Base-by-base conservation (phyloP, 64 coral and sea anemone species). In the Montipora efflorescens region DNA sequence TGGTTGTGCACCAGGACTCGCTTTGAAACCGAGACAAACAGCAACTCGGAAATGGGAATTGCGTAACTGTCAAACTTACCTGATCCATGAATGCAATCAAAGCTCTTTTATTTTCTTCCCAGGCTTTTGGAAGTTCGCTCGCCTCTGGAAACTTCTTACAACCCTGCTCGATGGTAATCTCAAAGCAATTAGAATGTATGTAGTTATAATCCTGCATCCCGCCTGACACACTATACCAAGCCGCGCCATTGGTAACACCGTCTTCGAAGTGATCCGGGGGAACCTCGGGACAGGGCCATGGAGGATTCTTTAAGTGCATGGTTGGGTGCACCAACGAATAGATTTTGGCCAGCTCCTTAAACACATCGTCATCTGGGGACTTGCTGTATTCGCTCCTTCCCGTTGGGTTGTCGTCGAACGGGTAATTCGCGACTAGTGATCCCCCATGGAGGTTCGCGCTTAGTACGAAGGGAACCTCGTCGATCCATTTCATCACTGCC, bases 141-240 rank as follows among this genome's bases (percentile, higher is more conserved):
- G 79, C 98, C 13, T 90, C 86, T 69, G 98, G 98, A 79, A 95
- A 99, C 77, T 99, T 99, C 87, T 99, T 94, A 79, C 98, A 99
- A 1, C 98, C 98, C 84, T 94, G 98, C 67, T 99, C 98, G 19
- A 99, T 74, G 20, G 98, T 99, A 28, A 99, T 80, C 90, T 99
- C 98, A 77, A 96, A 99, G 79, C 95, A 96, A 55, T 99, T 99
- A 46, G 95, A 96, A 84, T 96, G 84, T 7, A 99, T 51, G 70
- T 99, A 99, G 75, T 99, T 99, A 50, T 96, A 99, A 71, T 99
- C 98, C 48, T 99, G 98, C 98, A 99, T 99, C 3, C 98, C 98
- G 47, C 98, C 98, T 50, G 95, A 89, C 75, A 99, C 98, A 81
- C 98, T 99, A 77, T 99, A 99, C 98, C 98, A 99, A 70, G 93